Evolutionary conservation across 2,888 invertebrate species (phyloP), one percentile per base, ranked within the genome.

Genomic region (Gandaritis pyraliata): DNA sequence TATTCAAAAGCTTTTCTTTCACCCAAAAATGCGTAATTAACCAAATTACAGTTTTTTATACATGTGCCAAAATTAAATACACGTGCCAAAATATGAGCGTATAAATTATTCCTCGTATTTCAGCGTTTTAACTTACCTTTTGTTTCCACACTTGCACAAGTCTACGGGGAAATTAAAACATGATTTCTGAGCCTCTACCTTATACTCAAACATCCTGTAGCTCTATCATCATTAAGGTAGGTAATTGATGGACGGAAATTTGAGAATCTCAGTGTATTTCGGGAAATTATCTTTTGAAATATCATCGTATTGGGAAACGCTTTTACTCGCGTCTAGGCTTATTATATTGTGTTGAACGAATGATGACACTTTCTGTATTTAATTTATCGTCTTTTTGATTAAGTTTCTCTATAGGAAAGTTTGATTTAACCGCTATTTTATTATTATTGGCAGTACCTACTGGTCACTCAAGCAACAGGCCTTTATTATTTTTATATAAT

Each of bases 151-250:
- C 33, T 41, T 23, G 45, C 39, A 55, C 15, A 49, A 45, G 39
- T 60, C 67, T 46, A 16, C 41, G 18, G 65, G 65, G 63, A 65
- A 68, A 68, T 64, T 64, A 67, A 61, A 67, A 65, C 58, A 63
- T 59, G 60, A 58, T 64, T 63, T 59, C 50, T 65, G 48, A 53
- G 55, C 56, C 56, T 56, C 55, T 62, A 54, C 57, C 64, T 65
- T 69, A 58, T 64, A 61, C 69, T 62, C 57, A 62, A 67, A 63
- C 59, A 64, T 61, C 41, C 57, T 64, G 60, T 56, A 62, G 56
- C 55, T 66, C 63, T 58, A 69, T 71, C 71, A 69, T 69, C 68
- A 65, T 71, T 71, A 68, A 61, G 63, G 62, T 71, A 61, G 63
- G 62, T 71, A 71, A 71, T 69, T 69, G 68, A 71, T 69, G 65